Base-by-base conservation (phyloP, 2,888 invertebrate genomes). In the Mystacides longicornis region DNA sequence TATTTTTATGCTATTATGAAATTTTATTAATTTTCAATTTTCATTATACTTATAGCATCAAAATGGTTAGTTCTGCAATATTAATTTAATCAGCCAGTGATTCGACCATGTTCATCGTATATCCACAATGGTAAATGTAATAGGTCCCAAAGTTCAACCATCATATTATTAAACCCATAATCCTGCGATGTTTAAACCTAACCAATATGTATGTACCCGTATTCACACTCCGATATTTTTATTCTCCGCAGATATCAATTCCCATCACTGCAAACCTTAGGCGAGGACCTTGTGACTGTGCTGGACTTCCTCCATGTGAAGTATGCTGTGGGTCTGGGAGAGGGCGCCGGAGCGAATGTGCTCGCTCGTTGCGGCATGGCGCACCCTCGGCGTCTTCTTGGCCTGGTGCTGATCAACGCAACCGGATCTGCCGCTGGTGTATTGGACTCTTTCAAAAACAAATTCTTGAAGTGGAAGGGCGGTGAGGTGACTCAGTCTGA, bases 311-410 rank as follows among this genome's bases (percentile, higher is more conserved):
- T 92, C 31, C 88, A 88, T 69, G 83, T 93, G 22, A 86, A 86
- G 64, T 86, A 90, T 67, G 89, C 89, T 11, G 86, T 93, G 51
- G 89, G 90, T 0, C 73, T 93, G 49, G 93, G 92, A 2, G 93
- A 92, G 67, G 93, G 93, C 2, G 92, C 91, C 2, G 92, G 92
- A 1, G 92, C 92, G 58, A 92, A 93, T 71, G 85, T 91, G 50
- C 74, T 91, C 53, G 89, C 90, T 2, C 81, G 93, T 60, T 92
- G 91, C 68, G 92, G 90, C 59, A 78, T 92, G 66, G 86, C 86
- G 18, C 86, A 91, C 71, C 87, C 90, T 0, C 79, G 86, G 19
- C 78, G 91, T 45, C 82, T 85, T 48, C 77, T 91, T 60, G 93
- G 92, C 23, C 80, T 92, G 37, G 82, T 90, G 65, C 79, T 93